Percentiles rank a stretch among this genome's conserved stretches.
phyloP scores from a whole-genome alignment of 2,797 vertebrate genomes.

The Pelobates cultripes region DNA sequence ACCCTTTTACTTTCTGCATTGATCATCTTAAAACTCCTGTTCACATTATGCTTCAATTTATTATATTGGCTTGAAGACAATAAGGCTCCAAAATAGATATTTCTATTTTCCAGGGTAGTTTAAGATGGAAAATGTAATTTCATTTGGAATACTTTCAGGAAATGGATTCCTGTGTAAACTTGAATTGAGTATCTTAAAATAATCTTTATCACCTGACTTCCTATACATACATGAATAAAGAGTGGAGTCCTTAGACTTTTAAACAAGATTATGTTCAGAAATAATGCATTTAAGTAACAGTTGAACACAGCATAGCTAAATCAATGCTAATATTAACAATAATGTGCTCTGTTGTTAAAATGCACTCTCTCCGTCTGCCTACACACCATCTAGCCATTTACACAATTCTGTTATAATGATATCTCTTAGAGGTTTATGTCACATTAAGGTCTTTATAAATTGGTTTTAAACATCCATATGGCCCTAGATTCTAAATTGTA shows the following conservation, averaged over 20 bases:
- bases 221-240: constrained; percentile 17
- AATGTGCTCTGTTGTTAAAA: constrained; percentile 50
- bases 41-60: neutral
- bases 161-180: constrained; percentile 12
- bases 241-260: constrained; percentile 25
- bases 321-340: constrained; percentile 51
- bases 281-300: constrained; percentile 45
- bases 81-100: neutral
- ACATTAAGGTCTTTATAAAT: constrained; percentile 53
- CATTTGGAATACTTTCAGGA: constrained; percentile 15
- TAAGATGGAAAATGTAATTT: neutral
- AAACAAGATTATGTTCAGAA: constrained; percentile 36
- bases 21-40: neutral
- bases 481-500: constrained; percentile 40
- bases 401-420: constrained; percentile 53
- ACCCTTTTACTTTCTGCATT: neutral
- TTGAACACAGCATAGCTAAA: constrained; percentile 28
- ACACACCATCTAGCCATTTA: constrained; percentile 51
- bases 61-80: neutral
- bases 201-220: constrained; percentile 27
- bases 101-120: neutral
- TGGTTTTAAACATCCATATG: constrained; percentile 56
- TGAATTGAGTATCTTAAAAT: constrained; percentile 22
- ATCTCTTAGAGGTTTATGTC: constrained; percentile 54
- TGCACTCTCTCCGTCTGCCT: constrained; percentile 44